Conservation (phyloP, 1,140 invertebrate species). For the Hyposmocoma kahamanoa region DNA sequence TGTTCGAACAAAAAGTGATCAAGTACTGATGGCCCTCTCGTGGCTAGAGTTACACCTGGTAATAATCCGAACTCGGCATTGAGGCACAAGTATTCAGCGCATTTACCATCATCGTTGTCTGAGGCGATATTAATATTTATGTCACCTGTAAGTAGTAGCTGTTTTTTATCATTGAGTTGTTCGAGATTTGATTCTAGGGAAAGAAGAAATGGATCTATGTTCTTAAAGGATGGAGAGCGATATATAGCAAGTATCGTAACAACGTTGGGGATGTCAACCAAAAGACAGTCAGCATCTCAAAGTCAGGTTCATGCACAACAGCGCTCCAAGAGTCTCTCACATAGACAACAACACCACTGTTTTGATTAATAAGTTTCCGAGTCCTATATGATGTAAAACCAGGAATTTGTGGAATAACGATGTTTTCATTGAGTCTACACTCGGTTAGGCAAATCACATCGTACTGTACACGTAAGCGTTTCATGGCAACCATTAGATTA, state of each 20-base stretch:
- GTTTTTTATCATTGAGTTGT: too few species aligned
- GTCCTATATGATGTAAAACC: not conserved
- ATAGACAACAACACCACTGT: not conserved
- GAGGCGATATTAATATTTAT: not conserved
- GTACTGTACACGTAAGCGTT: not conserved
- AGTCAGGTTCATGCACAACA: not conserved
- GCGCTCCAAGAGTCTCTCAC: not conserved
- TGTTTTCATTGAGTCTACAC: not conserved
- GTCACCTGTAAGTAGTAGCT: not conserved
- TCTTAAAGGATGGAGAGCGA: not conserved
- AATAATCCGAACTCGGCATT: not conserved
- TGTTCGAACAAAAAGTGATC: not conserved
- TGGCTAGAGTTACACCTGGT: not conserved
- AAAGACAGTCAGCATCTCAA: not conserved
- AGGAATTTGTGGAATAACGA: not conserved
- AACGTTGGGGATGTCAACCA: not conserved
- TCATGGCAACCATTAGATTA: not conserved
- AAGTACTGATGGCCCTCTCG: not conserved
- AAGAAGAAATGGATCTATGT: not conserved
- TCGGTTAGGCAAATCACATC: not conserved
- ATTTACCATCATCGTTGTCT: not conserved
- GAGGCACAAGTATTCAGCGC: not conserved
- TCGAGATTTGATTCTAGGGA: not conserved
- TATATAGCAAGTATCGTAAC: not conserved
- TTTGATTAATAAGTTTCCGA: not conserved